These are phyloP conservation scores for Cinclus cinclus DNA, from an alignment of 2,113 vertebrate genomes.

Conservation along the genomic window DNA sequence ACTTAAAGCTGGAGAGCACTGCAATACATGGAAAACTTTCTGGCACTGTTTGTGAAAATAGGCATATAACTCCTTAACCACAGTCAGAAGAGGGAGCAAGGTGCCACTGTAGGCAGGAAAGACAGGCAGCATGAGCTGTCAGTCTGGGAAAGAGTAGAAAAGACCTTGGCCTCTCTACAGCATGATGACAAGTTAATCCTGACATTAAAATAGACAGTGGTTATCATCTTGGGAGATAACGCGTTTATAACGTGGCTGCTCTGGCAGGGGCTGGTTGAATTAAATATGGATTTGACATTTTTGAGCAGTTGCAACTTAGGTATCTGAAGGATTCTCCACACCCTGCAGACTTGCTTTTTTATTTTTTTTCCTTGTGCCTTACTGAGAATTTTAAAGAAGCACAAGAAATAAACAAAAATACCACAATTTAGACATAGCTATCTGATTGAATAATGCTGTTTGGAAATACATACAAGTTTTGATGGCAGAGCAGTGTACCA, in stretches of 20 bases:
- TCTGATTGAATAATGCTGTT: constrained; percentile 30
- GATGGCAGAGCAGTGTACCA: constrained; percentile 1
- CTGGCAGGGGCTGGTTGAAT: neutral
- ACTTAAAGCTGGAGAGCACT: neutral
- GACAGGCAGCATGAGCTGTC: neutral
- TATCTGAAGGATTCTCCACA: constrained; percentile 12
- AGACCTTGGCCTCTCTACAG: neutral
- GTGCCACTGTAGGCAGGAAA: neutral
- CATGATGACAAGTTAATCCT: neutral
- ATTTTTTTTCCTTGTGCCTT: neutral
- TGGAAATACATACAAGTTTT: neutral
- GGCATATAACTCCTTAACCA: neutral
- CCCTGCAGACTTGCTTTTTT: neutral
- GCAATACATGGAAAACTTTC: neutral
- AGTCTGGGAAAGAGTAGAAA: neutral
- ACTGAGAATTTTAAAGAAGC: constrained; percentile 6
- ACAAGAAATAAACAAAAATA: neutral
- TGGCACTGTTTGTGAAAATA: neutral
- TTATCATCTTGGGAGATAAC: neutral
- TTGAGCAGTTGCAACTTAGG: neutral
- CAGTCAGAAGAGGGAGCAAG: constrained; percentile 9
- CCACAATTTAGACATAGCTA: neutral
- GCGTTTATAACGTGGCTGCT: neutral
- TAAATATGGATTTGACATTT: neutral
- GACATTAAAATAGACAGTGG: neutral